Conservation (phyloP, 2,113 vertebrate genomes). For the Neomonachus schauinslandi region DNA sequence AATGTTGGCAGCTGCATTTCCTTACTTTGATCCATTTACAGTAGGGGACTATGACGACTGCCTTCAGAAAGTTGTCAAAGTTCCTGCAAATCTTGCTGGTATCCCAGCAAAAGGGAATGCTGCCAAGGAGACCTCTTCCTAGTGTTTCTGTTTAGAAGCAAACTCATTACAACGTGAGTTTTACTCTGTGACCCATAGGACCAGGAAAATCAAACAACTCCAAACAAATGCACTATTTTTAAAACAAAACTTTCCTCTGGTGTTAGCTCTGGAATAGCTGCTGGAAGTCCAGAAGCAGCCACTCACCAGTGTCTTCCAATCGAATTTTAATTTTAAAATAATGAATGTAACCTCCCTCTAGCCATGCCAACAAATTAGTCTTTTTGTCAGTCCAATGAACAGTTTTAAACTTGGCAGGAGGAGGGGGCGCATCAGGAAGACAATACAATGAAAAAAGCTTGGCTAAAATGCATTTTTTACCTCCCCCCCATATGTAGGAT, state of each 20-base stretch:
- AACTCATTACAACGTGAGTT: neutral
- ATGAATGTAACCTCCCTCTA: neutral
- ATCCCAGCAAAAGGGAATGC: neutral
- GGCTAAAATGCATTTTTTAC: neutral
- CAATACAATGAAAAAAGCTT: neutral
- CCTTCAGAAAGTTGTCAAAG: neutral
- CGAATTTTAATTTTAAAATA: slow-evolving; percentile 46
- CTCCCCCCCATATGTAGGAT: neutral
- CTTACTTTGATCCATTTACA: neutral
- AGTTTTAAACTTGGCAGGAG: neutral
- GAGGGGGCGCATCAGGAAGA: neutral
- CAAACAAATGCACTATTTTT: neutral
- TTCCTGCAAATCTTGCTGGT: neutral
- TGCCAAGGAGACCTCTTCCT: neutral
- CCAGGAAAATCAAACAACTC: slow-evolving; percentile 15
- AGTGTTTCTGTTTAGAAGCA: slow-evolving; percentile 9
- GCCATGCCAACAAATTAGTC: neutral
- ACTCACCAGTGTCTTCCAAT: neutral
- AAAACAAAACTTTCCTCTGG: slow-evolving; percentile 6
- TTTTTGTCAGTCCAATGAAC: neutral
- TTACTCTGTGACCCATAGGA: neutral
- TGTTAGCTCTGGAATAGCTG: neutral
- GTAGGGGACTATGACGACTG: neutral
- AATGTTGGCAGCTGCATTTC: neutral
- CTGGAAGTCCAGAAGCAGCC: neutral